Evolutionary conservation across 2,797 vertebrate genomes (phyloP).

Genomic region (Coranthus polyacanthus): DNA sequence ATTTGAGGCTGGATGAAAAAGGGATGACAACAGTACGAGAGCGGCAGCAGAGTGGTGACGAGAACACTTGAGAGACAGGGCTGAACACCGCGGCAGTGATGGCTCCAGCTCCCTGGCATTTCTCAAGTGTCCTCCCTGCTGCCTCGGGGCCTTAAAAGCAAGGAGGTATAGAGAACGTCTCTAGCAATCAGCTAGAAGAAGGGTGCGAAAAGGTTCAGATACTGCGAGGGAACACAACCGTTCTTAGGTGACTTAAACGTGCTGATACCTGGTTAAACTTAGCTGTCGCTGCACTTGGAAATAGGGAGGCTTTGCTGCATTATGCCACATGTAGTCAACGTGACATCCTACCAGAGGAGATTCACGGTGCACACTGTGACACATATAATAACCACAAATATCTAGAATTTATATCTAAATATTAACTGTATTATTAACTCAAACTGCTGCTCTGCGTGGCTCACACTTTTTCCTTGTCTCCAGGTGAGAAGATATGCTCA

Average conservation of each 20-base stretch:
- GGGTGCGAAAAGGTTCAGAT: not conserved
- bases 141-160: conserved; percentile 39
- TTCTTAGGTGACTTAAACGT: not conserved
- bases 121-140: conserved; percentile 25
- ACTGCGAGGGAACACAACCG: not conserved
- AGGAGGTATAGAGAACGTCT: conserved; percentile 8
- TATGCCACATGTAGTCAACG: no score
- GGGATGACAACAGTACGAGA: conserved; percentile 11
- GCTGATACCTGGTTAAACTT: not conserved
- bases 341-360: no score
- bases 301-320: no score
- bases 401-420: not conserved
- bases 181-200: conserved; percentile 21
- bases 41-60: conserved; percentile 10
- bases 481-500: not conserved
- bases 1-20: conserved; percentile 23
- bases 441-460: not conserved
- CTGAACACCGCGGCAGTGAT: conserved; percentile 4
- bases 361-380: not conserved
- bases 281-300: not conserved
- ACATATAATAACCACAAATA: not conserved
- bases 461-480: not conserved
- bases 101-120: conserved; percentile 43
- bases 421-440: conserved; percentile 4
- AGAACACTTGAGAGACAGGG: conserved; percentile 18